Percentiles rank a stretch among this genome's conserved stretches.
Evolutionary conservation across 2,888 invertebrate species (phyloP).

Genomic region (Thyatira batis): DNA sequence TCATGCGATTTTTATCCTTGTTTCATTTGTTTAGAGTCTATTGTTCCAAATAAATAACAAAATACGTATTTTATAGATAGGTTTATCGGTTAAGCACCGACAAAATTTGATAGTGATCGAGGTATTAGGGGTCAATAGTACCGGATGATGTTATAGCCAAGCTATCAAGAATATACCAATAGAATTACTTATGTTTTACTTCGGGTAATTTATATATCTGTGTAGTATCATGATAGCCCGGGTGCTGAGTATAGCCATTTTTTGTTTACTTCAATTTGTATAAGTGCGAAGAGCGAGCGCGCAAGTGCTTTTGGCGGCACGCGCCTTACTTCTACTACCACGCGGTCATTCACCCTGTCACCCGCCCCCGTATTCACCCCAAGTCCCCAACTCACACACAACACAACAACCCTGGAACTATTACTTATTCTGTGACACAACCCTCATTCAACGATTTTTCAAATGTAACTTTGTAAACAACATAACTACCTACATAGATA

Average conservation of each 20-base stretch:
- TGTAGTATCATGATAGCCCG: too few relatives aligned
- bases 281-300: constrained; percentile 12
- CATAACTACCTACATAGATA: background rate
- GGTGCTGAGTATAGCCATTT: too few relatives aligned
- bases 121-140: constrained; percentile 45
- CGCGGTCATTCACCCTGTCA: constrained; percentile 58
- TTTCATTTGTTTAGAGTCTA: constrained; percentile 31
- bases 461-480: background rate
- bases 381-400: constrained; percentile 44
- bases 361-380: constrained; percentile 37
- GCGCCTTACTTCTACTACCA: constrained; percentile 36
- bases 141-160: constrained; percentile 34
- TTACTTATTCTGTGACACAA: background rate
- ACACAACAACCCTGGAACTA: constrained; percentile 21
- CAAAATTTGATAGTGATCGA: constrained; percentile 7
- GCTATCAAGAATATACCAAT: constrained; percentile 11
- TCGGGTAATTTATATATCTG: background rate
- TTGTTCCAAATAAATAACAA: constrained; percentile 18
- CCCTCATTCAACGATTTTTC: constrained; percentile 2
- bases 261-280: too few relatives aligned
- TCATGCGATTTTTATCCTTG: constrained; percentile 46
- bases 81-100: constrained; percentile 12
- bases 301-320: constrained; percentile 26
- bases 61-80: constrained; percentile 12
- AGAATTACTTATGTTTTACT: background rate